phyloP scores from a whole-genome alignment of 1,140 invertebrate genomes.

The Achatina immaculata region DNA sequence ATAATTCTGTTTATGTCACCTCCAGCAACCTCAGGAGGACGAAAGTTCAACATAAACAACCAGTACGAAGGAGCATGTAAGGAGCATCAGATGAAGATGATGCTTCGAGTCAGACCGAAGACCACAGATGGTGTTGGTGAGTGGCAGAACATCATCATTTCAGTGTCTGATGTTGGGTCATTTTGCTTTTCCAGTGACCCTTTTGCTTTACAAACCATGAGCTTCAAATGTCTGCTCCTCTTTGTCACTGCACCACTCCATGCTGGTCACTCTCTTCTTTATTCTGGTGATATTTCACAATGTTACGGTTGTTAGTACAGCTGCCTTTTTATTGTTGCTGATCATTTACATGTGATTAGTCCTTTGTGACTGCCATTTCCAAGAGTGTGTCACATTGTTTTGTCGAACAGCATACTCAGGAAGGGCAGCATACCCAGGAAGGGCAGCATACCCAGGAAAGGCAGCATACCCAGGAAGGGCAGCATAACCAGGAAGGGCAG shows the following conservation, averaged over 20 bases:
- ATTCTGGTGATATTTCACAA: not conserved
- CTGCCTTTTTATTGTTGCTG: too few relatives aligned
- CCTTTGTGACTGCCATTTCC: too few relatives aligned
- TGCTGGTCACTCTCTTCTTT: not conserved
- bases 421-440: too few relatives aligned
- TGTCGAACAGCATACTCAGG: too few relatives aligned
- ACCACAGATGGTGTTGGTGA: conserved; percentile 3
- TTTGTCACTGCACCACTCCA: too few relatives aligned
- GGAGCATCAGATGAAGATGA: conserved; percentile 38
- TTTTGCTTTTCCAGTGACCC: not conserved
- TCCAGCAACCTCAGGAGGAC: conserved; percentile 42
- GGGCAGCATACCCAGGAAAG: too few relatives aligned
- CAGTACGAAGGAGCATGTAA: conserved; percentile 40
- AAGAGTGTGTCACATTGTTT: too few relatives aligned
- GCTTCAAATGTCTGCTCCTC: too few relatives aligned
- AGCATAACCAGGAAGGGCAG: too few relatives aligned
- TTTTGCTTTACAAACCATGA: not conserved
- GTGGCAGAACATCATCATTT: not conserved
- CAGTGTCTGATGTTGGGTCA: not conserved
- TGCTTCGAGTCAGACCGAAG: conserved; percentile 31
- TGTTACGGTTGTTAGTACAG: too few relatives aligned
- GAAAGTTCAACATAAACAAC: conserved; percentile 33
- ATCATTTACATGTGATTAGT: too few relatives aligned
- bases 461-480: too few relatives aligned
- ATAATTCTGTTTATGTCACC: not conserved